Conservation (phyloP, 2,113 vertebrate genomes). For the Scalopus aquaticus region DNA sequence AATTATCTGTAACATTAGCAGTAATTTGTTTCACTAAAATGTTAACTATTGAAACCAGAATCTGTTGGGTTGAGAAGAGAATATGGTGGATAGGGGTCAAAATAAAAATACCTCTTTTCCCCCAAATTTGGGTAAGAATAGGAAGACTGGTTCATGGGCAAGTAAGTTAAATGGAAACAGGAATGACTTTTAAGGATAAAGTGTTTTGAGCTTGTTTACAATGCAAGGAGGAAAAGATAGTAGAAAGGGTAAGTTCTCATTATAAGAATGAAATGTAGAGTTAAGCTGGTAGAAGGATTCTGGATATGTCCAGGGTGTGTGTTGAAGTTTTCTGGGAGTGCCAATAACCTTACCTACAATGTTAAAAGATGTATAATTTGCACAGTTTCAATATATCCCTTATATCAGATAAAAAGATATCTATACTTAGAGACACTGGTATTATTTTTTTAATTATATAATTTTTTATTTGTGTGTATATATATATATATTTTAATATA, state of each 20-base stretch:
- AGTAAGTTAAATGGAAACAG: background rate
- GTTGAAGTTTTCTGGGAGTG: background rate
- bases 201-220: background rate
- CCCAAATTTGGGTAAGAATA: background rate
- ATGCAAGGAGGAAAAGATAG: background rate
- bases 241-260: background rate
- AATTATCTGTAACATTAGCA: background rate
- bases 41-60: background rate
- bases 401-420: slow-evolving; percentile 8
- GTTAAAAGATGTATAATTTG: background rate
- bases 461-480: too few species aligned
- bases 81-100: background rate
- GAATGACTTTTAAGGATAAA: background rate
- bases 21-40: background rate
- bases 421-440: background rate
- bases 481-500: too few species aligned
- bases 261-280: background rate
- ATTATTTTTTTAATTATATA: too few species aligned
- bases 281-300: background rate
- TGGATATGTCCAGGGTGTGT: background rate
- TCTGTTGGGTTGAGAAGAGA: background rate
- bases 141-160: background rate
- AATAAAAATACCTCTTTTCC: background rate
- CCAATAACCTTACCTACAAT: background rate
- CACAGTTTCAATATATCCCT: background rate